Percentiles rank a stretch among this genome's conserved stretches.
Evolutionary conservation across 1,140 invertebrate species (phyloP).

Genomic region (Pogonomyrmex barbatus): DNA sequence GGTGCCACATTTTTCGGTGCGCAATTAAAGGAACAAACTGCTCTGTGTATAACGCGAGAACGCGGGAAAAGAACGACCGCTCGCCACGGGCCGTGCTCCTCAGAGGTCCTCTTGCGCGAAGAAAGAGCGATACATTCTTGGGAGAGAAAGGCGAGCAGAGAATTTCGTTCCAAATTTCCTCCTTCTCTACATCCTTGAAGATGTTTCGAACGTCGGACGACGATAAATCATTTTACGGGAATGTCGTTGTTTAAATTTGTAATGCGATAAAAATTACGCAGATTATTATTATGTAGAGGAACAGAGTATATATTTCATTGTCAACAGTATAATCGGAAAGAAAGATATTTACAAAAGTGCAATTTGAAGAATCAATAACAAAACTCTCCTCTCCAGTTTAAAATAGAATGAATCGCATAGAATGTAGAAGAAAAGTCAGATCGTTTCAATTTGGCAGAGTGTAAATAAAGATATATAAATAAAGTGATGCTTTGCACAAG

Average conservation of each 20-base stretch:
- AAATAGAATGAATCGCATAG: background rate
- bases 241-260: slow-evolving; percentile 18
- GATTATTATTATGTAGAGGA: background rate
- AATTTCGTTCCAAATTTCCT: background rate
- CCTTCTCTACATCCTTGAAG: background rate
- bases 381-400: background rate
- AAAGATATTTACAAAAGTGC: background rate
- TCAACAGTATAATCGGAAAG: background rate
- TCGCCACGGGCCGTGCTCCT: slow-evolving; percentile 40
- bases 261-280: background rate
- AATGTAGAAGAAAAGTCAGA: background rate
- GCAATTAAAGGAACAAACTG: slow-evolving; percentile 76
- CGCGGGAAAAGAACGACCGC: slow-evolving; percentile 37
- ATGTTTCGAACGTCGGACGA: slow-evolving; percentile 38
- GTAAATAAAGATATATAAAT: background rate
- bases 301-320: background rate
- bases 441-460: background rate
- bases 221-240: slow-evolving; percentile 41
- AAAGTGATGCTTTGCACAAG: no score
- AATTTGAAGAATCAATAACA: background rate
- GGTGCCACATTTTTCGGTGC: slow-evolving; percentile 44
- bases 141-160: slow-evolving; percentile 55
- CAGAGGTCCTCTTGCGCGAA: slow-evolving; percentile 56
- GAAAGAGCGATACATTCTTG: slow-evolving; percentile 60
- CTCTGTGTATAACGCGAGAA: slow-evolving; percentile 46